Evolutionary conservation across 2,888 invertebrate genomes (phyloP), one percentile per base, ranked within the genome.

Genomic region (Alviniconcha strummeri): DNA sequence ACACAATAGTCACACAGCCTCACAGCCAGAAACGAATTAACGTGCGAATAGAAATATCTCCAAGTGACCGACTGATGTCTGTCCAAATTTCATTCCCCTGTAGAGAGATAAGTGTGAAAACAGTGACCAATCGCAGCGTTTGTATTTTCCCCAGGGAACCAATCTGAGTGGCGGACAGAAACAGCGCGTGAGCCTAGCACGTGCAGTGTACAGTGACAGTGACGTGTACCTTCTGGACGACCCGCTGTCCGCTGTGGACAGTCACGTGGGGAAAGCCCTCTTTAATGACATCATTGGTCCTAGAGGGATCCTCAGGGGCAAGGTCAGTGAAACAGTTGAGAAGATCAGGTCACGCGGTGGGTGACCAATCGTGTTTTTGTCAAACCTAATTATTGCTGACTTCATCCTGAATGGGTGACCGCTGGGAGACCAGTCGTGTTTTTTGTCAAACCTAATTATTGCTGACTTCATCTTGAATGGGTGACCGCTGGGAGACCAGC

Each of bases 141-240:
- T 60, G 69, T 69, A 15, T 57, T 8, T 54, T 9, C 56, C 75
- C 17, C 81, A 93, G 91, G 93, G 93, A 52, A 93, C 94, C 15
- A 93, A 94, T 86, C 82, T 93, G 84, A 91, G 91, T 81, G 93
- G 93, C 52, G 93, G 93, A 7, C 92, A 93, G 88, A 92, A 93
- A 85, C 94, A 94, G 86, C 85, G 94, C 36, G 89, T 94, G 2
- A 91, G 90, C 60, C 84, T 94, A 77, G 94, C 94, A 6, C 87
- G 93, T 72, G 93, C 93, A 15, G 89, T 92, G 1, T 93, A 94
- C 87, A 87, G 88, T 57, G 89, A 93, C 80, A 86, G 91, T 4
- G 93, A 94, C 84, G 86, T 93, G 80, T 94, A 92, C 83, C 88
- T 94, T 6, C 85, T 94, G 72, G 94, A 94, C 83, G 94, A 94